These are phyloP conservation scores for Procambarus virginalis DNA, from an alignment of 1,140 invertebrate species.

Conservation along the genomic window DNA sequence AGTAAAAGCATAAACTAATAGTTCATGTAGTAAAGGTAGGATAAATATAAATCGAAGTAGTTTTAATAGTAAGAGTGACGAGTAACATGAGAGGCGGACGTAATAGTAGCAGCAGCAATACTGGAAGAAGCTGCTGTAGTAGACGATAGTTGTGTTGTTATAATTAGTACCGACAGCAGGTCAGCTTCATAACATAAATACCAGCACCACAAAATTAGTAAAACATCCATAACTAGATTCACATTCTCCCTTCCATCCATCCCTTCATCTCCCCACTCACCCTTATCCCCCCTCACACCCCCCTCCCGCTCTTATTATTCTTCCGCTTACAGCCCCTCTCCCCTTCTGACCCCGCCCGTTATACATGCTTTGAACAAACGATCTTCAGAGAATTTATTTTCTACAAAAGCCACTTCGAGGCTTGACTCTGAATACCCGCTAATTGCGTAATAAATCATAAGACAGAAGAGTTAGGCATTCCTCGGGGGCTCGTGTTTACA, in stretches of 20 bases:
- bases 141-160: no score
- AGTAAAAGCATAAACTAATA: not conserved
- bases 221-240: not conserved
- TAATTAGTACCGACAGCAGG: no score
- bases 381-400: not conserved
- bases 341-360: not conserved
- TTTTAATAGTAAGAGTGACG: no score
- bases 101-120: no score
- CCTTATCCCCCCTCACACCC: not conserved
- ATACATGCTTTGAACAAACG: not conserved
- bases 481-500: no score
- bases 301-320: not conserved
- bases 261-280: not conserved
- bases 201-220: no score
- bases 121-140: no score
- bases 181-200: no score
- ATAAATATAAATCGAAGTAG: no score
- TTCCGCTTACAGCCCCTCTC: not conserved
- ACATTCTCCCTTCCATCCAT: not conserved
- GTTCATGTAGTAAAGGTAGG: no score
- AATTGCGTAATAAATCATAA: constrained; percentile 52
- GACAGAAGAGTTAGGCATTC: not conserved
- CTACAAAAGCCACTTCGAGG: constrained; percentile 4
- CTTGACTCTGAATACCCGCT: constrained; percentile 44
- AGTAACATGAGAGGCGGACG: no score